A percentile compares a stretch with the other conserved stretches of the same genome.
Evolutionary conservation across 2,797 vertebrate genomes (phyloP).

Genomic region (Harpagifer antarcticus): DNA sequence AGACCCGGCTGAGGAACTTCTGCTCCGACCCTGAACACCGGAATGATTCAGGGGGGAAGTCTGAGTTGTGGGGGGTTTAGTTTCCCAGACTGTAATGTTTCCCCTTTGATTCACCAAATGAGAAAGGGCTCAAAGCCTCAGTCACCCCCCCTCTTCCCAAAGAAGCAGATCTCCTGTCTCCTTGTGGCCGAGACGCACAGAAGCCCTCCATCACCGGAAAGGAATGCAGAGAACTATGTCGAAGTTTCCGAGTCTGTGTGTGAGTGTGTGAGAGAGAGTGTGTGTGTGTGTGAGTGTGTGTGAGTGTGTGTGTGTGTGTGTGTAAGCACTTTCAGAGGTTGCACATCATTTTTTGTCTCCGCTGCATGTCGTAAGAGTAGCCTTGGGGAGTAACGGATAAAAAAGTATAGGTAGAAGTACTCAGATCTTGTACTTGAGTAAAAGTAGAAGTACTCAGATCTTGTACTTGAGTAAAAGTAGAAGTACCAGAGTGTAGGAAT

Average conservation of each 20-base stretch:
- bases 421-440: too few species aligned
- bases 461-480: too few species aligned
- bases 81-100: conserved; percentile 55
- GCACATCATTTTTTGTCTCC: conserved; percentile 84
- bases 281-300: too few species aligned
- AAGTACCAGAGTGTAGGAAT: too few species aligned
- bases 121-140: conserved; percentile 22
- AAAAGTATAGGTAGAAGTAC: too few species aligned
- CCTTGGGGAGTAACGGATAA: too few species aligned
- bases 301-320: not conserved
- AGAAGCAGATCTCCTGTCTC: conserved; percentile 43
- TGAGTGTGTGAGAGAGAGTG: conserved; percentile 49
- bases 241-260: conserved; percentile 89
- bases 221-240: conserved; percentile 93
- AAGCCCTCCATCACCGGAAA: conserved; percentile 85
- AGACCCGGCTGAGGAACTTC: conserved; percentile 8
- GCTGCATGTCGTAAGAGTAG: conserved; percentile 91
- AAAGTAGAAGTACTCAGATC: too few species aligned
- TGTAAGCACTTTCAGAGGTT: conserved; percentile 72
- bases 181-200: conserved; percentile 56
- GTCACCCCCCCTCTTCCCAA: conserved; percentile 25
- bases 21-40: conserved; percentile 16
- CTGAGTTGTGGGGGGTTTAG: conserved; percentile 26
- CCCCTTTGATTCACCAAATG: conserved; percentile 55
- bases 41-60: conserved; percentile 13